Evolutionary conservation across 30 jellyfish, hydroid and myxozoan genomes (phyloP).

Genomic region (Chironex yamaguchii): DNA sequence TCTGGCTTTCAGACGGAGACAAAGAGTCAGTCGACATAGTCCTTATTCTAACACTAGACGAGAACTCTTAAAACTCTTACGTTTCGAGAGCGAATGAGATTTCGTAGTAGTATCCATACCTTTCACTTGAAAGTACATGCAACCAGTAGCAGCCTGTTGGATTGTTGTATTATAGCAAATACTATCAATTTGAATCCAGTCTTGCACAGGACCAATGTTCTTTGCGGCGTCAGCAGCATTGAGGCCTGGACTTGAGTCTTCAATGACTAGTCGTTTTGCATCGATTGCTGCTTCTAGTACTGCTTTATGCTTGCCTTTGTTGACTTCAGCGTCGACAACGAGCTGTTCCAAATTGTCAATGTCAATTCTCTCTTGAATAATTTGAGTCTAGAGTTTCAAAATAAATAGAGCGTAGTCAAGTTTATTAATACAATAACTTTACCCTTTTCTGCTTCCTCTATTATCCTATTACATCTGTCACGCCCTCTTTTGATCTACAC

Average conservation of each 20-base stretch:
- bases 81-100: too few species aligned
- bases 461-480: too few species aligned
- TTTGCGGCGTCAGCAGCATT: constrained; percentile 93
- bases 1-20: too few species aligned
- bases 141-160: constrained; percentile 96
- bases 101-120: too few species aligned
- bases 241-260: constrained; percentile 97
- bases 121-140: constrained; percentile 89
- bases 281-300: constrained; percentile 98
- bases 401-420: too few species aligned
- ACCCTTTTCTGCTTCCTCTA: too few species aligned
- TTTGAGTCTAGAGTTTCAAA: constrained; percentile 72
- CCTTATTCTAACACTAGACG: too few species aligned
- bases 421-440: too few species aligned
- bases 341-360: constrained; percentile 83
- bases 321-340: constrained; percentile 84
- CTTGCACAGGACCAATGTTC: constrained; percentile 82
- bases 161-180: constrained; percentile 91
- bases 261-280: constrained; percentile 93
- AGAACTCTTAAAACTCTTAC: too few species aligned
- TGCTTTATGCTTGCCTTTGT: constrained; percentile 98
- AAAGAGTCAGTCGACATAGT: too few species aligned
- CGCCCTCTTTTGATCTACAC: too few species aligned
- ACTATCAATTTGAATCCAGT: constrained; percentile 88
- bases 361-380: constrained; percentile 82